phyloP scores from a whole-genome alignment of 2,888 invertebrate genomes.

The Drosophila fulvimacula region DNA sequence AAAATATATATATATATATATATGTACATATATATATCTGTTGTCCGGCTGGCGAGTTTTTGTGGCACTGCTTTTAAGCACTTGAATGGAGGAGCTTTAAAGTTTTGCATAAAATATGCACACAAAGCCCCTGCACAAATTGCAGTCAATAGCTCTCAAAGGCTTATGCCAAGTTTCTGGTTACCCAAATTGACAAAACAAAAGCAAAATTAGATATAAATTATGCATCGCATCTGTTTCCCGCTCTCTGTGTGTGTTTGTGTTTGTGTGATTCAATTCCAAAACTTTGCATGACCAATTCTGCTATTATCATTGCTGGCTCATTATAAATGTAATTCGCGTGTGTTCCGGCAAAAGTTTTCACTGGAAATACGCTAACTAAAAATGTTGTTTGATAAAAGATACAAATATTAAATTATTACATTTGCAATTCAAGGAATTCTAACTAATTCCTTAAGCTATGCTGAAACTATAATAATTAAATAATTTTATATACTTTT shows the following conservation, averaged over 20 bases:
- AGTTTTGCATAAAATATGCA: conserved; percentile 72
- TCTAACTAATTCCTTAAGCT: background rate
- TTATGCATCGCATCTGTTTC: conserved; percentile 54
- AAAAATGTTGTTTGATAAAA: background rate
- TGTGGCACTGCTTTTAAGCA: conserved; percentile 50
- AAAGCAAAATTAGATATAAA: conserved; percentile 69
- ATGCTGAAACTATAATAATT: too few relatives aligned
- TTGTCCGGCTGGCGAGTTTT: conserved; percentile 40
- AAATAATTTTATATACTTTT: too few relatives aligned
- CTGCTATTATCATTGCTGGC: conserved; percentile 17
- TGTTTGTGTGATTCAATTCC: conserved; percentile 16
- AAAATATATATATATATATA: conserved; percentile 14
- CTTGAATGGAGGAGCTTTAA: conserved; percentile 52
- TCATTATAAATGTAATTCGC: conserved; percentile 16
- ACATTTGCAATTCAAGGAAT: background rate
- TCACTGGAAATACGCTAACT: background rate
- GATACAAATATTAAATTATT: background rate
- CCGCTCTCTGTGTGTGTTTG: background rate
- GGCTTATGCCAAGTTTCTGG: conserved; percentile 70
- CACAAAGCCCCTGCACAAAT: conserved; percentile 68
- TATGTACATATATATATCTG: conserved; percentile 22
- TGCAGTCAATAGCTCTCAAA: conserved; percentile 68
- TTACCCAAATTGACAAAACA: conserved; percentile 66
- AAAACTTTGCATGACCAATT: conserved; percentile 21
- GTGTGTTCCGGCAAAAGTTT: conserved; percentile 2